Conservation (phyloP, 1,140 invertebrate species). For the Camponotus floridanus region DNA sequence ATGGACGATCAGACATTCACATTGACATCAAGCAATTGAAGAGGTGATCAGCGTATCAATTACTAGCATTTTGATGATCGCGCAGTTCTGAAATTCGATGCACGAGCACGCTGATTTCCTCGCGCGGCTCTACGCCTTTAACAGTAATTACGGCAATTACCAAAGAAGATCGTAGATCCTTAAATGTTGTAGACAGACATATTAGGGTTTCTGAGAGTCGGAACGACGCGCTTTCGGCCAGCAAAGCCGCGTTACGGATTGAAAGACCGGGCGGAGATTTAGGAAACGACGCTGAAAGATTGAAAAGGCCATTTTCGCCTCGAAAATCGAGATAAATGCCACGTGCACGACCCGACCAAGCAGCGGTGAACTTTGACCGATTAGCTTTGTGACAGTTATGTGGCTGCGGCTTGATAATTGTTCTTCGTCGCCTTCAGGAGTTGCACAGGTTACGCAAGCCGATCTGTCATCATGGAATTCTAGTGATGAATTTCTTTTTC, state of each 20-base stretch:
- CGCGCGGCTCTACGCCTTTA: slow-evolving; percentile 7
- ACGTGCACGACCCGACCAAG: background rate
- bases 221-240: slow-evolving; percentile 14
- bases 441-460: background rate
- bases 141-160: slow-evolving; percentile 43
- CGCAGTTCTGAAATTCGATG: slow-evolving; percentile 18
- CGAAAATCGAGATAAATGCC: slow-evolving; percentile 43
- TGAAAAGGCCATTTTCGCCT: slow-evolving; percentile 45
- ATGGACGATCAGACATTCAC: background rate
- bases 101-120: slow-evolving; percentile 38
- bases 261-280: slow-evolving; percentile 10
- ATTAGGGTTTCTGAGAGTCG: slow-evolving; percentile 3
- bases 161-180: slow-evolving; percentile 20
- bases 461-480: background rate
- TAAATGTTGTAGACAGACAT: background rate
- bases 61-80: slow-evolving; percentile 24
- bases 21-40: background rate
- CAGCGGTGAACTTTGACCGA: slow-evolving; percentile 54
- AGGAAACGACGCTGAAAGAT: background rate
- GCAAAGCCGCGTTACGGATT: slow-evolving; percentile 29
- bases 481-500: background rate
- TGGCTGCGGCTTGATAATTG: slow-evolving; percentile 9
- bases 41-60: slow-evolving; percentile 32
- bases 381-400: slow-evolving; percentile 29
- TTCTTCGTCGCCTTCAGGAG: background rate